These are phyloP conservation scores for Caenorhabditis elegans DNA, from an alignment of 1,140 invertebrate genomes.

Conservation along the genomic window WBcel235 BX284606.5:17561001-17561500, in stretches of 20 bases:
- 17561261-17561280: too few species aligned
- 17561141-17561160: too few species aligned
- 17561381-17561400: neutral
- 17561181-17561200: too few species aligned
- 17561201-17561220: too few species aligned
- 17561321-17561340: neutral
- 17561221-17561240: too few species aligned
- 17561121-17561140: too few species aligned
- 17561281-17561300: neutral
- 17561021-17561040: neutral
- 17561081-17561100: too few species aligned
- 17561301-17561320: neutral
- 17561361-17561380: slow-evolving; percentile 9
- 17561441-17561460: neutral
- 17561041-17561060: too few species aligned
- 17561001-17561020: neutral
- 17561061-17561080: too few species aligned
- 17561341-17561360: neutral
- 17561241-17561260: too few species aligned
- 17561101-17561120: too few species aligned
- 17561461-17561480: slow-evolving; percentile 14
- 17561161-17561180: too few species aligned
- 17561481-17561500: neutral
- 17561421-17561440: slow-evolving; percentile 8
- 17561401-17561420: slow-evolving; percentile 20